Base-by-base conservation (phyloP, 2,888 invertebrate genomes). In the Rapana venosa region DNA sequence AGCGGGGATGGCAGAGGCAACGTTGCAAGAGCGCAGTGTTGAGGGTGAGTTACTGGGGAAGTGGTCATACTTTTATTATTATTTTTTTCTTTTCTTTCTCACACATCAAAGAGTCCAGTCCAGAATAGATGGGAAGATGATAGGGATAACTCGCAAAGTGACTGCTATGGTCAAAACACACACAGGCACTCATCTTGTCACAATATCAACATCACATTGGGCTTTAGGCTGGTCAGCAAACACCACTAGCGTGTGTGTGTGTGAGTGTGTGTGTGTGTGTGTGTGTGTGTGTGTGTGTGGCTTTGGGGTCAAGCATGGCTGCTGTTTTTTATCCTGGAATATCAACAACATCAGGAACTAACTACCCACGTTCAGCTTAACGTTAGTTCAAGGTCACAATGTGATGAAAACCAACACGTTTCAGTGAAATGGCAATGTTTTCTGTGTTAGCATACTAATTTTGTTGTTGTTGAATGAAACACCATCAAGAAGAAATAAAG, bases 281-380 rank as follows among this genome's bases (percentile, higher is more conserved):
- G 77, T 77, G 77, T 77, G 77, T 77, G 77, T 77, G 77, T 77
- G 77, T 77, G 77, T 77, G 32, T 77, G n/a, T n/a, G n/a, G n/a
- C n/a, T n/a, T n/a, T n/a, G n/a, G n/a, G n/a, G n/a, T n/a, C n/a
- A n/a, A n/a, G n/a, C n/a, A n/a, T n/a, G n/a, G n/a, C n/a, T n/a
- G n/a, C n/a, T n/a, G n/a, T n/a, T n/a, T n/a, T n/a, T n/a, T n/a
- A n/a, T n/a, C n/a, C n/a, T n/a, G n/a, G n/a, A n/a, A n/a, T n/a
- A n/a, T n/a, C n/a, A n/a, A n/a, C n/a, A n/a, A n/a, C n/a, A n/a
- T n/a, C n/a, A n/a, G n/a, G n/a, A n/a, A n/a, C n/a, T n/a, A n/a
- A n/a, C n/a, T n/a, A n/a, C n/a, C n/a, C n/a, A n/a, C n/a, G n/a
- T n/a, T n/a, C n/a, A n/a, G n/a, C n/a, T n/a, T n/a, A n/a, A n/a